Evolutionary conservation across 2,113 vertebrate species (phyloP).

Genomic region (Urocolius indicus): DNA sequence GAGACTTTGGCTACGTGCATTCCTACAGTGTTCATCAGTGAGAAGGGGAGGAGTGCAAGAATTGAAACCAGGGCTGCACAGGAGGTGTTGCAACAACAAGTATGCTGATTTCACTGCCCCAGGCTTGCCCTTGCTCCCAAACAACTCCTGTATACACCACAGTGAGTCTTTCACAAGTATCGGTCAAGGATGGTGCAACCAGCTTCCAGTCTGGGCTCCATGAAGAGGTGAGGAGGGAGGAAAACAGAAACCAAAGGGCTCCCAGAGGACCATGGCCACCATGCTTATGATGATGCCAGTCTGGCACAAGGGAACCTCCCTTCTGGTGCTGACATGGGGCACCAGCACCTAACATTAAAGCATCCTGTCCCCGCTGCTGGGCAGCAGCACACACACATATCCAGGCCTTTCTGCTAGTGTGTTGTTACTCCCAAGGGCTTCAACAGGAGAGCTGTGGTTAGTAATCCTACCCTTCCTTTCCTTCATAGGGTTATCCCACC

Average conservation of each 20-base stretch:
- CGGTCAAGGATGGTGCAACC: neutral
- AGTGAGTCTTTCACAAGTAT: neutral
- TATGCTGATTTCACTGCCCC: neutral
- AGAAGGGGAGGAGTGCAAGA: neutral
- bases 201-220: neutral
- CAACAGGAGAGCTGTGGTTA: accelerated
- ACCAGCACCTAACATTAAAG: neutral
- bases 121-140: neutral
- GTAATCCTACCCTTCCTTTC: too few relatives aligned
- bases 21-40: neutral
- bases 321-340: accelerated
- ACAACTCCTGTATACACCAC: neutral
- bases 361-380: neutral
- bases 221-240: accelerated
- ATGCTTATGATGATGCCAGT: accelerated
- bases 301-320: too few relatives aligned
- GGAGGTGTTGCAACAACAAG: neutral
- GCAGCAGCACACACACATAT: accelerated
- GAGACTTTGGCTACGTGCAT: neutral
- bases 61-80: accelerated
- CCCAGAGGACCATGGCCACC: neutral
- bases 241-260: neutral
- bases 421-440: accelerated
- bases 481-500: neutral
- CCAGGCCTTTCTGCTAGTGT: neutral